Conservation (phyloP, 37 sponge, comb jelly and placozoan species). For the Halisarca cf. caerulea region DNA sequence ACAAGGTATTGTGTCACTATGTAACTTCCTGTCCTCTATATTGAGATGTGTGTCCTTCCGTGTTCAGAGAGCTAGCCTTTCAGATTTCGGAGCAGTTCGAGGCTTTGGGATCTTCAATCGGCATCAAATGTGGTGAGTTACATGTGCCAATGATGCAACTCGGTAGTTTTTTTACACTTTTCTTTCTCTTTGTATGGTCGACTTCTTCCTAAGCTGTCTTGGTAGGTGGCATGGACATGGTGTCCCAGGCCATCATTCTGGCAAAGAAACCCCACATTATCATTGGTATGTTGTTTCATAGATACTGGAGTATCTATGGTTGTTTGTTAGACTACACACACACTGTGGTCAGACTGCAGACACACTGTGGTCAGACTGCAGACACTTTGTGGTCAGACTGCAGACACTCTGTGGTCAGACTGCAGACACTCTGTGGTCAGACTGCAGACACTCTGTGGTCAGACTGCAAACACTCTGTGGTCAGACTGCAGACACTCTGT, state of each 20-base stretch:
- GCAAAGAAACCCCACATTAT: constrained; percentile 97
- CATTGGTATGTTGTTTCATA: constrained; percentile 54
- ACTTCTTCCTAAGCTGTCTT: constrained; percentile 71
- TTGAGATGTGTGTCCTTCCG: not conserved
- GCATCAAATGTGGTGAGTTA: constrained; percentile 89
- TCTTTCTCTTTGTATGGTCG: constrained; percentile 11
- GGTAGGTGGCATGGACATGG: constrained; percentile 97
- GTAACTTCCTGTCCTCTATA: not conserved
- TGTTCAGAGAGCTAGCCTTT: constrained; percentile 88
- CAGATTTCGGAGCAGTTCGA: constrained; percentile 98
- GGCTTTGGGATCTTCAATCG: constrained; percentile 84
- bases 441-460: no score
- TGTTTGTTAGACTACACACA: no score
- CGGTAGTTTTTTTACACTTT: not conserved
- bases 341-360: no score
- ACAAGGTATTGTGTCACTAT: constrained; percentile 65
- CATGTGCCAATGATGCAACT: not conserved
- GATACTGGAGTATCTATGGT: no score
- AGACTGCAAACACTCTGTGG: no score
- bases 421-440: no score
- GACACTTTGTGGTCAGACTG: no score
- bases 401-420: no score
- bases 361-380: no score
- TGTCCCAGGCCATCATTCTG: constrained; percentile 91
- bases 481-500: no score